Evolutionary conservation across 2,113 vertebrate species (phyloP), one percentile per base, ranked within the genome.

Genomic region (Pachypanchax playfairii): DNA sequence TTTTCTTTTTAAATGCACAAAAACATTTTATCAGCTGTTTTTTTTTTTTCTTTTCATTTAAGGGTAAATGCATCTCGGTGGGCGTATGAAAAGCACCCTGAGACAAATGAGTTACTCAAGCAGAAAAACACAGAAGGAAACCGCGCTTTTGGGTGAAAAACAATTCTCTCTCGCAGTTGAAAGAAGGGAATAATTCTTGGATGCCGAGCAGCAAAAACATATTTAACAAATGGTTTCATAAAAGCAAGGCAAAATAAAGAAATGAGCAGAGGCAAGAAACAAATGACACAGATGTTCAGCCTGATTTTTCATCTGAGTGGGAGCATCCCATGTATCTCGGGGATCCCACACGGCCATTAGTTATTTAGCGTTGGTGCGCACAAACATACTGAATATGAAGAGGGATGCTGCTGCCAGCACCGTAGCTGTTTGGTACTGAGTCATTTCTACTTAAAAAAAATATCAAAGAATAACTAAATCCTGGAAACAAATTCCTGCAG

Each of bases 61-160:
- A 28, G 39, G 64, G 69, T 71, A 48, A 70, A 66, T 51, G 66
- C 22, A 55, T 68, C 62, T 73, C 70, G 24, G 78, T 85, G 68
- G 80, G 75, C 22, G 68, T 71, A 51, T 60, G 46, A 59, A 76
- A 35, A 70, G 29, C 63, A 79, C 69, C 74, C 42, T 14, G 65
- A 85, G 74, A 82, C 70, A 79, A 75, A 74, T 20, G 48, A 24
- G 61, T 69, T 80, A 85, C 48, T 78, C 71, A 62, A 22, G 73
- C 75, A 57, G 65, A 36, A 60, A n/a, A 78, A 79, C 55, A 52
- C 33, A 49, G 71, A 80, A 70, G 42, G 59, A 72, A 76, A 67
- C 31, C 9, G 64, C 48, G 61, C 65, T 25, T 80, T 73, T 63
- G 39, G 64, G 72, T 71, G 56, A 24, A 60, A 65, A 77, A 55